phyloP scores from a whole-genome alignment of 2,888 invertebrate species.

The Lordiphosa andalusiaca region DNA sequence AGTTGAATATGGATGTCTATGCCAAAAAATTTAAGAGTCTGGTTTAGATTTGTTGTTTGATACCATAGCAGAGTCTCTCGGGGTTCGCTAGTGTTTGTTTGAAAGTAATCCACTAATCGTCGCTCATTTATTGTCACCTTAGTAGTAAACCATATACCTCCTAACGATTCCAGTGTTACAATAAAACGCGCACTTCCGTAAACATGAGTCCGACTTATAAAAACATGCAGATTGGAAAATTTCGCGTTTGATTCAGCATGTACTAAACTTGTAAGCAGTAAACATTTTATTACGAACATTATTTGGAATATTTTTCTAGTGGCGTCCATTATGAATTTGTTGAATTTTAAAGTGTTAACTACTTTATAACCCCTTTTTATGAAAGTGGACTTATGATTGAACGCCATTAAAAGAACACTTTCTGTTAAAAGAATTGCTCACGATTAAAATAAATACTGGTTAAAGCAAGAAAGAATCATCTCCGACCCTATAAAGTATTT shows the following conservation, averaged over 20 bases:
- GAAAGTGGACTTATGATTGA: no score
- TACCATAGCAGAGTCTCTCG: slow-evolving; percentile 28
- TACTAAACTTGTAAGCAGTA: no score
- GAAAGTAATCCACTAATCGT: slow-evolving; percentile 33
- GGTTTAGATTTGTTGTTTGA: slow-evolving; percentile 7
- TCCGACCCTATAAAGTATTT: no score
- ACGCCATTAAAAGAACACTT: no score
- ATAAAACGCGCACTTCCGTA: slow-evolving; percentile 16
- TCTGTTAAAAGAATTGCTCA: no score
- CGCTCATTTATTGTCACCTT: slow-evolving; percentile 21
- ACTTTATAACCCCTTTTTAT: no score
- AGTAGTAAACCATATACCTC: slow-evolving; percentile 33
- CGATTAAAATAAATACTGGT: no score
- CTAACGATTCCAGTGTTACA: slow-evolving; percentile 15
- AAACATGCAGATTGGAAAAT: slow-evolving; percentile 14
- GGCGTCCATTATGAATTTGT: no score
- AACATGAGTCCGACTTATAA: slow-evolving; percentile 16
- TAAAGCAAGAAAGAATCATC: no score
- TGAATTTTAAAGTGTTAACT: no score
- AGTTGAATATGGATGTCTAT: slow-evolving; percentile 4
- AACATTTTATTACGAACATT: no score
- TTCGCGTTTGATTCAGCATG: not conserved
- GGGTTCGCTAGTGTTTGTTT: slow-evolving; percentile 29
- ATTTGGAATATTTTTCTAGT: no score
- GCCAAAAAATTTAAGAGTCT: slow-evolving; percentile 22